phyloP scores from a whole-genome alignment of 2,797 vertebrate species.

The Garrulus glandarius region DNA sequence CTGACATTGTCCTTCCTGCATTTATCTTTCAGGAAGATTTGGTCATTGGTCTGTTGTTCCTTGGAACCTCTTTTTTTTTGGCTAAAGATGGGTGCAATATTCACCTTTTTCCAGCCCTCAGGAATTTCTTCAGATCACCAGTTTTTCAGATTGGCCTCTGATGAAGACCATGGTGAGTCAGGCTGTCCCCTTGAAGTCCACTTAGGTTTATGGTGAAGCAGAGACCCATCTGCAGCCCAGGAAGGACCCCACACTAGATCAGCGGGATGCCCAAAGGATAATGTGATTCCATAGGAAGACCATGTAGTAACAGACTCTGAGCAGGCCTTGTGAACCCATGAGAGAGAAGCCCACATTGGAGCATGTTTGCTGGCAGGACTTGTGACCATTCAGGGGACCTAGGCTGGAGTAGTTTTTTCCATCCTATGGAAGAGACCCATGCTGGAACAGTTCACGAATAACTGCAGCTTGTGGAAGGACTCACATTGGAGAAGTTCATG shows the following conservation, averaged over 20 bases:
- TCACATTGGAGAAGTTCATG: neutral
- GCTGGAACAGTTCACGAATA: neutral
- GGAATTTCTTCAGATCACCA: neutral
- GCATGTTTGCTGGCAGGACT: neutral
- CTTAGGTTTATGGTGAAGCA: neutral
- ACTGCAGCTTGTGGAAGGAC: neutral
- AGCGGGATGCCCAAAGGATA: neutral
- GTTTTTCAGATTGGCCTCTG: neutral
- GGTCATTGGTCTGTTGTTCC: neutral
- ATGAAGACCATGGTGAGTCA: neutral
- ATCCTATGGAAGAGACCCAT: accelerated
- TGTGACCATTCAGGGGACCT: neutral
- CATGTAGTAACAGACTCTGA: neutral
- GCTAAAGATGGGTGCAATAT: neutral
- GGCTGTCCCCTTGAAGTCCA: neutral
- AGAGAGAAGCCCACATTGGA: neutral
- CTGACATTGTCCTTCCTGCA: neutral
- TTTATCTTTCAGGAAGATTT: neutral
- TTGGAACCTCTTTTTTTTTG: neutral
- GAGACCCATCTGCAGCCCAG: neutral
- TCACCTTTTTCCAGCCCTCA: neutral
- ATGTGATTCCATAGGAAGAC: neutral
- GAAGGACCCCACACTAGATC: neutral
- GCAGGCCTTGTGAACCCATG: neutral
- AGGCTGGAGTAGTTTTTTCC: accelerated